Conservation (phyloP, 2,888 invertebrate species). For the Phragmatobia fuliginosa region DNA sequence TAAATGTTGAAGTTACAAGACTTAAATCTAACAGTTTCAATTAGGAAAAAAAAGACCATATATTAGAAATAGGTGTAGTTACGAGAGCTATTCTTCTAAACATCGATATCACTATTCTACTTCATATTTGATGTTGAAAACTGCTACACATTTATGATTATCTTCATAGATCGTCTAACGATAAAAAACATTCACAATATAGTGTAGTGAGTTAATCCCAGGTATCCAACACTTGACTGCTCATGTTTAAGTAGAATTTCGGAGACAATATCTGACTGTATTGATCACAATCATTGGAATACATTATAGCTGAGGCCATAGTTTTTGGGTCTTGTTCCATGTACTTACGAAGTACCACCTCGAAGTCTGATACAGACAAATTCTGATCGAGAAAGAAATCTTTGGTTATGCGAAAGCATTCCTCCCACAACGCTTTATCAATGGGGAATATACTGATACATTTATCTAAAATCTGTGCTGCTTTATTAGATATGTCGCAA, state of each 20-base stretch:
- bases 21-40: background rate
- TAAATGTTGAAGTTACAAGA: background rate
- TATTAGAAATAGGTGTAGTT: background rate
- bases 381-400: conserved; percentile 76
- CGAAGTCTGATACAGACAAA: conserved; percentile 80
- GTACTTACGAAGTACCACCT: conserved; percentile 84
- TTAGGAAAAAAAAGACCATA: background rate
- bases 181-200: background rate
- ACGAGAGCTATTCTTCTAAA: background rate
- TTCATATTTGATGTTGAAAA: background rate
- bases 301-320: conserved; percentile 82
- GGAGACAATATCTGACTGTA: conserved; percentile 80
- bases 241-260: conserved; percentile 81
- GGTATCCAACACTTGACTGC: conserved; percentile 79
- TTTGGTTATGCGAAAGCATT: conserved; percentile 74
- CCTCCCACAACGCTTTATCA: conserved; percentile 74
- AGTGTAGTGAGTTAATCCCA: conserved; percentile 67
- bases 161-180: background rate
- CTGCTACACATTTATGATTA: background rate
- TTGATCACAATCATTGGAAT: conserved; percentile 78
- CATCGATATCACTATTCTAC: background rate
- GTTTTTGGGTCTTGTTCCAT: conserved; percentile 81
- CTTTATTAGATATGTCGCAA: conserved; percentile 63
- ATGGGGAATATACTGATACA: conserved; percentile 77
- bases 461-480: conserved; percentile 75